Conservation (phyloP, 1,140 invertebrate species). For the Ostrea denselamellosa region DNA sequence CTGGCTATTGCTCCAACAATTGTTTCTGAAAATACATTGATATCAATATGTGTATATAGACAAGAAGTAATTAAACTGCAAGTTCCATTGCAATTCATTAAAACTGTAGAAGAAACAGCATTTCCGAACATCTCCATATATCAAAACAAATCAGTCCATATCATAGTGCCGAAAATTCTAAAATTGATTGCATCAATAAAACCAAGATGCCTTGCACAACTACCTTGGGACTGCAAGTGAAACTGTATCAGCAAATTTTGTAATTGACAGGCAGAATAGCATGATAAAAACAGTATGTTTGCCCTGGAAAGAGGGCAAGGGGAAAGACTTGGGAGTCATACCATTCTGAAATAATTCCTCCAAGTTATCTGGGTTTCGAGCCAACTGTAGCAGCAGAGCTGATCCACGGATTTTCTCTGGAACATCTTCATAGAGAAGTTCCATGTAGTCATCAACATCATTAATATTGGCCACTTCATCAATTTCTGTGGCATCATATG, state of each 20-base stretch:
- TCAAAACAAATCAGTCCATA: neutral
- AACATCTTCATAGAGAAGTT: constrained; percentile 96
- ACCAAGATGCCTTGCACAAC: too few relatives aligned
- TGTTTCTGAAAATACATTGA: constrained; percentile 85
- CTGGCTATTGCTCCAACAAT: constrained; percentile 95
- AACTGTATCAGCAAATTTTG: too few relatives aligned
- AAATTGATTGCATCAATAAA: too few relatives aligned
- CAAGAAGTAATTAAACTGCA: neutral
- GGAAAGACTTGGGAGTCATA: constrained; percentile 34
- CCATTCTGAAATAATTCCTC: constrained; percentile 89
- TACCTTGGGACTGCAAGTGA: too few relatives aligned
- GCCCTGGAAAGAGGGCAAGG: too few relatives aligned
- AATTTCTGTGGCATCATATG: constrained; percentile 76
- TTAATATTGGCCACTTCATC: constrained; percentile 86
- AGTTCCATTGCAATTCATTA: neutral
- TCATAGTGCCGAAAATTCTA: too few relatives aligned
- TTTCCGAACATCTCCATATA: neutral
- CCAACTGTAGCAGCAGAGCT: constrained; percentile 92
- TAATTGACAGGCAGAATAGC: too few relatives aligned
- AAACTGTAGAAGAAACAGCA: neutral
- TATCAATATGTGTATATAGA: too few relatives aligned
- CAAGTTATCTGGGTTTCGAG: constrained; percentile 95
- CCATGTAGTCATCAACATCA: constrained; percentile 92
- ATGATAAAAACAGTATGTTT: too few relatives aligned
- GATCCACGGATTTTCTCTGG: constrained; percentile 95